phyloP scores from a whole-genome alignment of 2,113 vertebrate species.

The Parus major region DNA sequence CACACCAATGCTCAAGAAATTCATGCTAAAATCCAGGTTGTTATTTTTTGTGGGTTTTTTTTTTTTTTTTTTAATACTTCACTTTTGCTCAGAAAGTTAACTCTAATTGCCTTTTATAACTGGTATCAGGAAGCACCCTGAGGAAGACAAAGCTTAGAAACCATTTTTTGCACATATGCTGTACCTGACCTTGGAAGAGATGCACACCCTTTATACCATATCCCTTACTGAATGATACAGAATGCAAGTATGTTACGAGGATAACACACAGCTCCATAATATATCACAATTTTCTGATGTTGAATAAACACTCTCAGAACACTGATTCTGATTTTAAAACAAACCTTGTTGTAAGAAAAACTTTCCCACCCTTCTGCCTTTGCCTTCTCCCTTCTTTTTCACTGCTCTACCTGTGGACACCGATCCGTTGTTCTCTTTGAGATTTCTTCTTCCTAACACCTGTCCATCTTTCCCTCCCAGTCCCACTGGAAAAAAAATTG shows the following conservation, averaged over 20 bases:
- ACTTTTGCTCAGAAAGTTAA: not conserved
- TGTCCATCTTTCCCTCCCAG: not conserved
- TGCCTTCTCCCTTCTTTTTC: not conserved
- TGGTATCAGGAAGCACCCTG: not conserved
- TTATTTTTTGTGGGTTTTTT: not conserved
- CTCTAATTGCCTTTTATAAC: not conserved
- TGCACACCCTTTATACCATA: not conserved
- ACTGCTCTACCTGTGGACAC: not conserved
- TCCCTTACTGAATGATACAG: not conserved
- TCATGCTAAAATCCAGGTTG: not conserved
- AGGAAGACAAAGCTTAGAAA: not conserved
- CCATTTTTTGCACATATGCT: not conserved
- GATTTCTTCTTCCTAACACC: not conserved
- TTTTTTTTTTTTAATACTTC: not conserved
- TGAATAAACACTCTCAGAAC: not conserved
- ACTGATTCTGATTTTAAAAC: not conserved
- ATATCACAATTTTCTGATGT: not conserved
- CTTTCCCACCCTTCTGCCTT: not conserved
- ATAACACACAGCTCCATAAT: not conserved
- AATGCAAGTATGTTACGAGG: not conserved
- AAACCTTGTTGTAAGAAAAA: not conserved
- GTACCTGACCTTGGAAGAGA: not conserved
- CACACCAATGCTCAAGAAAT: not conserved
- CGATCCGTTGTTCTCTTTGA: accelerated
- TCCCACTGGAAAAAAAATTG: not conserved